phyloP scores from a whole-genome alignment of 1,140 invertebrate genomes.

The Aphaenogaster floridana region DNA sequence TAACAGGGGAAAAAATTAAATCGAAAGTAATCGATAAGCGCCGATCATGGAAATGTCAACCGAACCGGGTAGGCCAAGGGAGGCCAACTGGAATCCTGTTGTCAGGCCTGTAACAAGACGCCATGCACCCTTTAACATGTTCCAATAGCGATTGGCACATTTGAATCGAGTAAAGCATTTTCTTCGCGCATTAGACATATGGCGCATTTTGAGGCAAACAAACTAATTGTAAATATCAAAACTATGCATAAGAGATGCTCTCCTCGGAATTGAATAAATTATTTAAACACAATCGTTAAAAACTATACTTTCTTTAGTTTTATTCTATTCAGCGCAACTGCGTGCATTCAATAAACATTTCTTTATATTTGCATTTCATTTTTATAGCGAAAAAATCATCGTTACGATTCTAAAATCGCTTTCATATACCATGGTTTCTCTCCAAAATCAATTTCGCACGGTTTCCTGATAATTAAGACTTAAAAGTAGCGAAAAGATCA shows the following conservation, averaged over 20 bases:
- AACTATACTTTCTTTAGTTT: neutral
- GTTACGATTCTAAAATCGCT: neutral
- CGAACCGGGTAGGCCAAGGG: neutral
- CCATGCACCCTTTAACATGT: neutral
- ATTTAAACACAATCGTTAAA: neutral
- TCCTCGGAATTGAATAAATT: neutral
- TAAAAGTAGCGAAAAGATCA: slow-evolving; percentile 1
- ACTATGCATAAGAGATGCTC: neutral
- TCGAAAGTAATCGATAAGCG: slow-evolving; percentile 47
- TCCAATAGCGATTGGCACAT: neutral
- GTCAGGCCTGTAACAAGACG: slow-evolving; percentile 4
- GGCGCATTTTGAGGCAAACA: neutral
- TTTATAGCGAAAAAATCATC: neutral
- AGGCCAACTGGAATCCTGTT: slow-evolving; percentile 29
- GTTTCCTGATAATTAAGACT: slow-evolving; percentile 9
- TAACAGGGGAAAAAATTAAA: slow-evolving; percentile 1
- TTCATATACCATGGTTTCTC: no score
- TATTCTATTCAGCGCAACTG: no score
- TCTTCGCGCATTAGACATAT: neutral
- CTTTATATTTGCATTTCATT: neutral
- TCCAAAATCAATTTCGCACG: neutral
- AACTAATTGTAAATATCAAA: neutral
- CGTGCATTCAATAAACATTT: neutral
- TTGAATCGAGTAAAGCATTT: neutral
- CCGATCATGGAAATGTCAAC: slow-evolving; percentile 32